Evolutionary conservation across 1,140 invertebrate genomes (phyloP).

Genomic region (Paraescarpia echinospica): DNA sequence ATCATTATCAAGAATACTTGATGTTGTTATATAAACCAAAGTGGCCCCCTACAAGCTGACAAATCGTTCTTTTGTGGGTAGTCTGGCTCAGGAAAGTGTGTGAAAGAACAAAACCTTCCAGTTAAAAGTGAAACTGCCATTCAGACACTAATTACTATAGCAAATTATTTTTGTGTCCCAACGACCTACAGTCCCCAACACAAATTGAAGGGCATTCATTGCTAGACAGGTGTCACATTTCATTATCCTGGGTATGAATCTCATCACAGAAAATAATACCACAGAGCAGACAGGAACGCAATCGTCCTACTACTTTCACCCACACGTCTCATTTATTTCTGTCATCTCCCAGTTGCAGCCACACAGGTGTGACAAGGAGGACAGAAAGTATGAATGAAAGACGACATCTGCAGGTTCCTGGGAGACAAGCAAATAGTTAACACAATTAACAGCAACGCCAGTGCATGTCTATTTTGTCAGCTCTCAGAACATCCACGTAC

Average conservation of each 20-base stretch:
- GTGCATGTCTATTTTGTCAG: background rate
- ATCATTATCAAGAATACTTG: background rate
- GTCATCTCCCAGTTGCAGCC: background rate
- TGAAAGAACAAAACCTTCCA: background rate
- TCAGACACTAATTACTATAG: background rate
- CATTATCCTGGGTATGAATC: background rate
- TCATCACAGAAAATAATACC: background rate
- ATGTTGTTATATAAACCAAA: background rate
- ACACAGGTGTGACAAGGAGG: background rate
- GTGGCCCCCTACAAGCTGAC: background rate
- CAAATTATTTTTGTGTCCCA: background rate
- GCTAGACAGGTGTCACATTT: background rate
- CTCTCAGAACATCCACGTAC: background rate
- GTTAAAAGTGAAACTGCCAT: background rate
- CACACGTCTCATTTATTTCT: background rate
- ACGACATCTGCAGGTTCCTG: background rate
- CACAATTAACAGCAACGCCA: background rate
- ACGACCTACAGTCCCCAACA: background rate
- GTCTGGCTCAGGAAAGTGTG: background rate
- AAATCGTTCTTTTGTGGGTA: background rate
- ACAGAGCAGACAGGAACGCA: background rate
- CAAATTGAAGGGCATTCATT: background rate
- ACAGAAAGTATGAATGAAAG: background rate
- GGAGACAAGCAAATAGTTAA: background rate
- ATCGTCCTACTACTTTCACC: background rate